A percentile compares a stretch with the other conserved stretches of the same genome.
Conservation (phyloP, 2,888 invertebrate species). For the Caenorhabditis sp. region DNA sequence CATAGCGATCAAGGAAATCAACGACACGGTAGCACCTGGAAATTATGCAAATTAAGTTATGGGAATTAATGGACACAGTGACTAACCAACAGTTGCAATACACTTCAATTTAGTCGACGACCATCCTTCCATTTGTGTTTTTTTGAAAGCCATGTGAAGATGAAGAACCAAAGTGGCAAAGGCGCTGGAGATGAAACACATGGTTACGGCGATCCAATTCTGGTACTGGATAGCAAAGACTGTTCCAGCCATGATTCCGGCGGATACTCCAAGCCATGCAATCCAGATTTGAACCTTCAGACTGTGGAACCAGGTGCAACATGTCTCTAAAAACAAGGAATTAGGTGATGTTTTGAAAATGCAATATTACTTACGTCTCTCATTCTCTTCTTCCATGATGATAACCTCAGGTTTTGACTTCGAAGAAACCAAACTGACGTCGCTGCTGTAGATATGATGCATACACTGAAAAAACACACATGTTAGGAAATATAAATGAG, state of each 20-base stretch:
- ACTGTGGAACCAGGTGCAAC: constrained; percentile 66
- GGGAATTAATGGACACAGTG: neutral
- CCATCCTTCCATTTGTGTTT: constrained; percentile 77
- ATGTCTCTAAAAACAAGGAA: constrained; percentile 44
- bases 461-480: constrained; percentile 52
- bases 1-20: constrained; percentile 76
- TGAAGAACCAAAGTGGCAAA: constrained; percentile 77
- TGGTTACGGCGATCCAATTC: constrained; percentile 77
- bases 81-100: constrained; percentile 73
- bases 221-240: constrained; percentile 77
- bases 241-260: constrained; percentile 79
- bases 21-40: constrained; percentile 65
- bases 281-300: constrained; percentile 70
- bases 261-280: constrained; percentile 78
- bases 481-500: neutral
- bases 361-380: constrained; percentile 54
- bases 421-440: constrained; percentile 27
- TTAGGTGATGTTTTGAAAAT: neutral
- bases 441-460: constrained; percentile 57
- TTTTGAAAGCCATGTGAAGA: constrained; percentile 78
- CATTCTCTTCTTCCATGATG: constrained; percentile 37
- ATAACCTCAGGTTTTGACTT: constrained; percentile 14
- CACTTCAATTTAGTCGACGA: constrained; percentile 61
- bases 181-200: constrained; percentile 76
- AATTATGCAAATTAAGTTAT: neutral